phyloP scores from a whole-genome alignment of 2,888 invertebrate genomes.

The Drosophila histrio region DNA sequence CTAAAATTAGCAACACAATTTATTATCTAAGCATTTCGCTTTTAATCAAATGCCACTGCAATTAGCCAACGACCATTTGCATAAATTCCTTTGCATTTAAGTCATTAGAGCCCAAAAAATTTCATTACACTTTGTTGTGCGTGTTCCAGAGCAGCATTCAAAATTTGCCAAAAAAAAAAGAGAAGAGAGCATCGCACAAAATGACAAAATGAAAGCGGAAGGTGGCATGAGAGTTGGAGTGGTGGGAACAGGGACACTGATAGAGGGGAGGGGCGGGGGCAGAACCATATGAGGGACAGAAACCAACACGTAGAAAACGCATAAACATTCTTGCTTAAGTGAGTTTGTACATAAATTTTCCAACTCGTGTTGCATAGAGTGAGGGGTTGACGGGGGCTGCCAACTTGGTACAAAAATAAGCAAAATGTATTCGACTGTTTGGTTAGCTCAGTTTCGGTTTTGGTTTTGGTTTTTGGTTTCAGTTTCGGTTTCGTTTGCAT shows the following conservation, averaged over 20 bases:
- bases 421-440: conserved; percentile 38
- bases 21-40: conserved; percentile 35
- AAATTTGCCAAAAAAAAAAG: conserved; percentile 45
- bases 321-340: conserved; percentile 83
- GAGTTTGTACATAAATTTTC: conserved; percentile 82
- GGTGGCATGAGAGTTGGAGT: conserved; percentile 5
- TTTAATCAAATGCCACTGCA: conserved; percentile 65
- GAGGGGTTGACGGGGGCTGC: conserved; percentile 23
- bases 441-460: conserved; percentile 44
- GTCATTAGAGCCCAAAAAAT: conserved; percentile 68
- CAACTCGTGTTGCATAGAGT: conserved; percentile 74
- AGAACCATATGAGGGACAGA: conserved; percentile 68
- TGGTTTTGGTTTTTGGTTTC: conserved; percentile 31
- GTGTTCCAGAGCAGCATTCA: conserved; percentile 46
- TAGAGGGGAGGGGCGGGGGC: background rate
- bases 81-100: conserved; percentile 74
- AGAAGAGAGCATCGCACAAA: conserved; percentile 34
- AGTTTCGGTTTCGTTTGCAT: conserved; percentile 45
- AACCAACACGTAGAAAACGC: conserved; percentile 81
- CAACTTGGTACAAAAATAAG: conserved; percentile 36
- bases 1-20: conserved; percentile 16
- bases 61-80: conserved; percentile 58
- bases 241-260: background rate
- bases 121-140: conserved; percentile 71
- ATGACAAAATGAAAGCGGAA: conserved; percentile 70